These are phyloP conservation scores for Lypha dubia DNA, from an alignment of 2,888 invertebrate genomes.

Conservation along the genomic window DNA sequence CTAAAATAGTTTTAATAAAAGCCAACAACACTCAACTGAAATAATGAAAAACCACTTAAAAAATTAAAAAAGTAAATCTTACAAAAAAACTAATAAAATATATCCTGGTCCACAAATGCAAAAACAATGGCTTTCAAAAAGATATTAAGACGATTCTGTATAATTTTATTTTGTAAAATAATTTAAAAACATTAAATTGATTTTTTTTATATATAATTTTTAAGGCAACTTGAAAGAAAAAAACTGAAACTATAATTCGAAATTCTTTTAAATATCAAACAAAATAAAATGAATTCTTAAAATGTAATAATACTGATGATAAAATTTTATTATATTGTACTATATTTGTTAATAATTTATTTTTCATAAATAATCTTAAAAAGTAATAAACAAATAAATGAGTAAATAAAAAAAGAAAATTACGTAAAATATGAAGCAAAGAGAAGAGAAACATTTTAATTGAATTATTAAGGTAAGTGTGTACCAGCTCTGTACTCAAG, in stretches of 20 bases:
- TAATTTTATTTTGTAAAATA: conserved; percentile 47
- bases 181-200: not conserved
- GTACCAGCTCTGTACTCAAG: not conserved
- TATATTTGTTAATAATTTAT: conserved; percentile 71
- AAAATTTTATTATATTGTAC: conserved; percentile 64
- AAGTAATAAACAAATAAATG: conserved; percentile 43
- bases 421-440: conserved; percentile 20
- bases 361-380: conserved; percentile 70
- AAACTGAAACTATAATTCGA: conserved; percentile 6
- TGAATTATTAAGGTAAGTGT: conserved; percentile 24
- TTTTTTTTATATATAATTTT: conserved; percentile 38
- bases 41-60: not conserved
- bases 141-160: conserved; percentile 48
- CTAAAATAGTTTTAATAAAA: conserved; percentile 18
- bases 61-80: not conserved
- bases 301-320: conserved; percentile 26
- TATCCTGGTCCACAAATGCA: conserved; percentile 54
- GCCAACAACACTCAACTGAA: not conserved
- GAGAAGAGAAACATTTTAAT: conserved; percentile 28
- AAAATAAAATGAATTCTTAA: conserved; percentile 14
- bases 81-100: conserved; percentile 1
- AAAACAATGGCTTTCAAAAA: conserved; percentile 57
- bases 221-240: conserved; percentile 48
- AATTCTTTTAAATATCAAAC: conserved; percentile 51
- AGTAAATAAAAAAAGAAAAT: conserved; percentile 46